These are phyloP conservation scores for Dasyurus viverrinus DNA, from an alignment of 2,113 vertebrate genomes.

Conservation along the genomic window DNA sequence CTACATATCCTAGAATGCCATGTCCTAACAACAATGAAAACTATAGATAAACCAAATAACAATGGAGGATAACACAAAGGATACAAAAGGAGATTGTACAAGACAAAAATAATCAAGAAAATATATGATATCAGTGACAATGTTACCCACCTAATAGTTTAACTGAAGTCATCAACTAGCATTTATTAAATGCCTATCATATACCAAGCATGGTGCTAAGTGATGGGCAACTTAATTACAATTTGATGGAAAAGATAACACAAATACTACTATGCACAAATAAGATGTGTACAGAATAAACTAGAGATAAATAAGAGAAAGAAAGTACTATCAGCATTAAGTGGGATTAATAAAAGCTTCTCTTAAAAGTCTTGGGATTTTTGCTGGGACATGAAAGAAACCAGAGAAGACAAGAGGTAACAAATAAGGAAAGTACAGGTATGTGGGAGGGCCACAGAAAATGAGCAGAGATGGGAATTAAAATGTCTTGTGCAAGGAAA, in stretches of 20 bases:
- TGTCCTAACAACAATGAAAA: background rate
- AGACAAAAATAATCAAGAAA: background rate
- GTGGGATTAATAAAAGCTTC: background rate
- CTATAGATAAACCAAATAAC: background rate
- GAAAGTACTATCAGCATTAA: background rate
- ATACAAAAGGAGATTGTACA: background rate
- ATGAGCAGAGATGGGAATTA: background rate
- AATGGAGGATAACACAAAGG: background rate
- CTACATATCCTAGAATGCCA: background rate
- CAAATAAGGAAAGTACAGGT: too few species aligned
- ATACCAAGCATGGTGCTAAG: background rate
- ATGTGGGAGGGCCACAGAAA: too few species aligned
- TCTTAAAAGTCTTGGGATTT: background rate
- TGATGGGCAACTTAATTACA: background rate
- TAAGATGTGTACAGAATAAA: background rate
- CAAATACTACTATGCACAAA: background rate
- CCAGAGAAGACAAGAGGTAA: background rate
- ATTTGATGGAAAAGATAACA: background rate
- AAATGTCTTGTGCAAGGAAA: background rate
- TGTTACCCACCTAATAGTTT: background rate
- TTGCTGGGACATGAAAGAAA: background rate
- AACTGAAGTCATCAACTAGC: background rate
- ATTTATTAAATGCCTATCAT: background rate
- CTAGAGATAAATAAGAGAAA: background rate
- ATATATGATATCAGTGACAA: background rate